Base-by-base conservation (phyloP, 2,113 vertebrate genomes). In the Cryptotis parvus region DNA sequence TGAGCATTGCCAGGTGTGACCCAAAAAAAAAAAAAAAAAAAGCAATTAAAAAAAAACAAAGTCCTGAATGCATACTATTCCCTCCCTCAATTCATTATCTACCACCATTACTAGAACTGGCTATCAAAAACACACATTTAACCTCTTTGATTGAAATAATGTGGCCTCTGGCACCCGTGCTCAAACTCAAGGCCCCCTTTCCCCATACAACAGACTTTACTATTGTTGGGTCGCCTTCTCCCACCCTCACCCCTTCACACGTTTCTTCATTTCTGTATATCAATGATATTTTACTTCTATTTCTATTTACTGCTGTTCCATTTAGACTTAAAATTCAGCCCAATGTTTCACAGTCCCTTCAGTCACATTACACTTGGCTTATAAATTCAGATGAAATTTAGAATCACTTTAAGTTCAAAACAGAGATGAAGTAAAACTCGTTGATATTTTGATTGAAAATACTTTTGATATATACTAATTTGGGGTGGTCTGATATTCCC, bases 341-440 rank as follows among this genome's bases (percentile, higher is more conserved):
- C 72, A 90, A 75, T 78, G 33, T 22, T 27, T 89, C 84, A 74
- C 55, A 49, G 55, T 82, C 24, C n/a, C 5, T 61, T 70, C 45
- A 81, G n/a, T 63, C 39, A 91, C 66, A 89, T 68, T 83, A 83
- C 52, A 89, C 10, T 35, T 70, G 66, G 27, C 27, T 92, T 76
- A 15, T 77, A 78, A 92, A 61, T 35, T 16, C 33, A 76, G 58
- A 66, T 76, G 61, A 88, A 84, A 29, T 91, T 78, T 29, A 72
- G 68, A 94, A 80, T 76, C 20, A 86, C 43, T 86, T 45, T 79
- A 87, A 70, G 14, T 72, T 76, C 20, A 83, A 92, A 72, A 73
- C 74, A 84, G 91, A 93, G 45, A 83, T 69, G 87, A 90, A 84
- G 77, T n/a, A 79, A 86, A 91, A 84, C 16, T 58, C 45, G 16